phyloP scores from a whole-genome alignment of 2,797 vertebrate species.

The Dromococcyx pavoninus region DNA sequence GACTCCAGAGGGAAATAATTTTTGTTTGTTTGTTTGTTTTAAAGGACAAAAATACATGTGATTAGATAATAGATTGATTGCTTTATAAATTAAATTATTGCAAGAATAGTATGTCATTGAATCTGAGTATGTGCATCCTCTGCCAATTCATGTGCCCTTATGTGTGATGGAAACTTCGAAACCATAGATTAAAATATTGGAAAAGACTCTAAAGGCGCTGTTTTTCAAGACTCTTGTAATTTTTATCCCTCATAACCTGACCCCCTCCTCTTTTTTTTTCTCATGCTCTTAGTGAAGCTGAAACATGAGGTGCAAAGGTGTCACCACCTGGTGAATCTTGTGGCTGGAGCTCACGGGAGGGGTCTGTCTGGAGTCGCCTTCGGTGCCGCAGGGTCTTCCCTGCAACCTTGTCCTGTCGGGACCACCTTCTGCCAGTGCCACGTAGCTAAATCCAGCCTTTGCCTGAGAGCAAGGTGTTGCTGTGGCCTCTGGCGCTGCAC shows the following conservation, averaged over 20 bases:
- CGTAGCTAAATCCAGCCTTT: not conserved
- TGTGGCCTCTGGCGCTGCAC: not conserved
- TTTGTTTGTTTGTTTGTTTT: not conserved
- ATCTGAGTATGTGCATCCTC: not conserved
- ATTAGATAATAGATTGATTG: not conserved
- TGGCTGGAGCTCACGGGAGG: not conserved
- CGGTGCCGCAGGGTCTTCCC: not conserved
- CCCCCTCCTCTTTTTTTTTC: not conserved
- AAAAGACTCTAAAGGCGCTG: not conserved
- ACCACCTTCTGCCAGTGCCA: fast-evolving
- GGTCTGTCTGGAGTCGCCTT: not conserved
- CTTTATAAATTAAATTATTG: not conserved
- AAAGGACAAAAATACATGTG: not conserved
- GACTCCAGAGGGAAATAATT: not conserved
- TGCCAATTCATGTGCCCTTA: not conserved
- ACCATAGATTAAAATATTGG: not conserved
- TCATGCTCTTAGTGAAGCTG: not conserved
- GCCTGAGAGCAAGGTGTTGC: not conserved
- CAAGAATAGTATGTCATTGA: not conserved
- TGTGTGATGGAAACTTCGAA: not conserved
- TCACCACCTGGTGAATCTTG: not conserved
- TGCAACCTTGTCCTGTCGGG: fast-evolving
- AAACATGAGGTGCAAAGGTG: not conserved
- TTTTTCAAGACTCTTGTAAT: not conserved
- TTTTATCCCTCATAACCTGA: not conserved